Evolutionary conservation across 2,888 invertebrate genomes (phyloP).

Genomic region (Amaurobius ferox): DNA sequence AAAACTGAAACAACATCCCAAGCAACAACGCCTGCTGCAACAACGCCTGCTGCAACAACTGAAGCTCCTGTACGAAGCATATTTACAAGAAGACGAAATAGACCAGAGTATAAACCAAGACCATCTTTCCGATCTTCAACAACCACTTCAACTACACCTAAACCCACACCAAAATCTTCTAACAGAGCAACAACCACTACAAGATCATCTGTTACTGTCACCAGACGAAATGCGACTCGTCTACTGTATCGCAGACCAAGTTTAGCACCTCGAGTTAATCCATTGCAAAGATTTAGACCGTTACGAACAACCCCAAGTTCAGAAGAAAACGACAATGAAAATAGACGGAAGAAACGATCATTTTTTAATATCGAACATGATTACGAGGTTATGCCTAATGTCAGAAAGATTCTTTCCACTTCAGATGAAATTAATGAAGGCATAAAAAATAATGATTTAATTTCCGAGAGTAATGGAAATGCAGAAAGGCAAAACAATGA

Average conservation of each 20-base stretch:
- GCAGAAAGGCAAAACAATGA: conserved; percentile 3
- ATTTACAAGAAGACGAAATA: conserved; percentile 47
- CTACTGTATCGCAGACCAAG: conserved; percentile 50
- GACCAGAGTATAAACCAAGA: conserved; percentile 59
- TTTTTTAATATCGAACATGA: background rate
- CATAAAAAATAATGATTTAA: conserved; percentile 54
- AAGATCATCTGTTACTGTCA: conserved; percentile 12
- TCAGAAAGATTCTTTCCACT: conserved; percentile 46
- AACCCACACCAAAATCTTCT: conserved; percentile 13
- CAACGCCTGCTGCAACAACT: conserved; percentile 18
- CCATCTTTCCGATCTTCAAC: conserved; percentile 50
- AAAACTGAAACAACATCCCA: conserved; percentile 25
- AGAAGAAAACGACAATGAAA: background rate
- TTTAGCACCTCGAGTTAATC: conserved; percentile 36
- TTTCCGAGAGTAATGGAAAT: conserved; percentile 19
- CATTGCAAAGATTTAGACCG: conserved; percentile 52
- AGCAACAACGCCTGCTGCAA: background rate
- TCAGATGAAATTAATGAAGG: conserved; percentile 28
- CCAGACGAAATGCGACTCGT: conserved; percentile 46
- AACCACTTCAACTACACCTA: conserved; percentile 38
- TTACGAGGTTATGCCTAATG: conserved; percentile 10
- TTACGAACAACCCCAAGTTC: conserved; percentile 4
- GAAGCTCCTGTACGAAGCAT: conserved; percentile 48
- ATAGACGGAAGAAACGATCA: conserved; percentile 29
- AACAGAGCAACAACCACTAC: conserved; percentile 1